Evolutionary conservation across 2,113 vertebrate species (phyloP).

Genomic region (Syrrhaptes paradoxus): DNA sequence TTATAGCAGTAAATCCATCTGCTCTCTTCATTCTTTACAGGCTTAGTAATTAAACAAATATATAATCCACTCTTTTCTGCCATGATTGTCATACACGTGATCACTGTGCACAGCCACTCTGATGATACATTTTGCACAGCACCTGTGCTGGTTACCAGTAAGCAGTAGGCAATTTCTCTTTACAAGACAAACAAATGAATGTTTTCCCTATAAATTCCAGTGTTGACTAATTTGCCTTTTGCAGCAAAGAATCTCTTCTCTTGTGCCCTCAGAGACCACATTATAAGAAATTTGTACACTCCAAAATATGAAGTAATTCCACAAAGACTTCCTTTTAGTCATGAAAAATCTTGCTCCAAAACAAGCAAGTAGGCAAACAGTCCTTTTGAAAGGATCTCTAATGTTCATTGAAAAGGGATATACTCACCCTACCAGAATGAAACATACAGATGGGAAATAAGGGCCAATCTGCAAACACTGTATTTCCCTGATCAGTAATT

Average conservation of each 20-base stretch:
- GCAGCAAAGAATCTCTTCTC: neutral
- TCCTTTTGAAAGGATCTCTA: neutral
- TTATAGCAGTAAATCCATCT: neutral
- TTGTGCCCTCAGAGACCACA: neutral
- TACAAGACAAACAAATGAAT: neutral
- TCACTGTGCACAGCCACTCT: neutral
- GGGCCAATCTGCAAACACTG: neutral
- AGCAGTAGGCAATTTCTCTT: neutral
- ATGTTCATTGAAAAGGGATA: neutral
- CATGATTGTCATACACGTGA: neutral
- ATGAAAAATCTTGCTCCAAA: neutral
- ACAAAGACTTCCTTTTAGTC: neutral
- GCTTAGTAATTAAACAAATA: neutral
- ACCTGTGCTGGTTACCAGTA: neutral
- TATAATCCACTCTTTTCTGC: neutral
- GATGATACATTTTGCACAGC: rapidly evolving
- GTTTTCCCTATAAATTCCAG: neutral
- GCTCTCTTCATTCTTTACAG: neutral
- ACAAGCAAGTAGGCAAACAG: neutral
- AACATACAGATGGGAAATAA: neutral
- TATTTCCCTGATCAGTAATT: neutral
- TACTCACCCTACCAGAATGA: neutral
- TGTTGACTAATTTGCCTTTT: neutral
- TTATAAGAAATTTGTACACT: neutral
- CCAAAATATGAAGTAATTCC: neutral